These are phyloP conservation scores for Rousettus leschenaultii DNA, from an alignment of 2,113 vertebrate species.

Conservation along the genomic window DNA sequence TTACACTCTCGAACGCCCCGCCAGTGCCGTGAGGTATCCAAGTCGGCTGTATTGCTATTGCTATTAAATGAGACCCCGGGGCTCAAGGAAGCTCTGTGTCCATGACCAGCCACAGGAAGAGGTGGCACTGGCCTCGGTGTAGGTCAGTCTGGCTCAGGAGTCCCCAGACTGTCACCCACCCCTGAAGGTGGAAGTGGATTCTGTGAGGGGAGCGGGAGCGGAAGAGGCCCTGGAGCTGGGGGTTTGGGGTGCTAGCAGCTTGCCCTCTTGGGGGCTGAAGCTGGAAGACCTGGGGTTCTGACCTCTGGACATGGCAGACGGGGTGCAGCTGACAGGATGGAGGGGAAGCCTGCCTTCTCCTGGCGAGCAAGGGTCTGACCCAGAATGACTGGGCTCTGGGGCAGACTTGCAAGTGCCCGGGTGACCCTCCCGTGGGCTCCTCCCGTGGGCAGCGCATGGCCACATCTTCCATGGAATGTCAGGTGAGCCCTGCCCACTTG, in stretches of 20 bases:
- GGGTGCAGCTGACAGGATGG: fast-evolving
- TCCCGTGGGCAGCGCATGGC: fast-evolving
- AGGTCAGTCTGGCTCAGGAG: background rate
- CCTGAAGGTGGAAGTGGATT: background rate
- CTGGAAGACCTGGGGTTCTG: background rate
- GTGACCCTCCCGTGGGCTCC: too few species aligned
- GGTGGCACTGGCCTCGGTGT: background rate
- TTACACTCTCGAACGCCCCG: background rate
- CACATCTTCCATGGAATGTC: background rate
- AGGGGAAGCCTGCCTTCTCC: background rate
- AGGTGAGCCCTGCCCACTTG: background rate
- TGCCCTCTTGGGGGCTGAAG: background rate
- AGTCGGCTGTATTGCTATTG: too few species aligned
- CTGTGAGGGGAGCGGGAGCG: background rate
- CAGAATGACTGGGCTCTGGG: too few species aligned
- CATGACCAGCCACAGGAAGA: background rate
- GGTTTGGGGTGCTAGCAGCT: too few species aligned
- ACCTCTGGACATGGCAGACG: background rate
- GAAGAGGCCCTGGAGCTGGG: background rate
- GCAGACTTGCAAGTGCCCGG: background rate
- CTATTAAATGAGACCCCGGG: too few species aligned
- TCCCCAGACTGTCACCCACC: background rate
- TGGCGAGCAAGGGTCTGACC: background rate
- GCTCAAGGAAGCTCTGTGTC: background rate
- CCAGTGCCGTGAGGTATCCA: background rate